Conservation (phyloP, 2,888 invertebrate species). For the Hartigia nigra region DNA sequence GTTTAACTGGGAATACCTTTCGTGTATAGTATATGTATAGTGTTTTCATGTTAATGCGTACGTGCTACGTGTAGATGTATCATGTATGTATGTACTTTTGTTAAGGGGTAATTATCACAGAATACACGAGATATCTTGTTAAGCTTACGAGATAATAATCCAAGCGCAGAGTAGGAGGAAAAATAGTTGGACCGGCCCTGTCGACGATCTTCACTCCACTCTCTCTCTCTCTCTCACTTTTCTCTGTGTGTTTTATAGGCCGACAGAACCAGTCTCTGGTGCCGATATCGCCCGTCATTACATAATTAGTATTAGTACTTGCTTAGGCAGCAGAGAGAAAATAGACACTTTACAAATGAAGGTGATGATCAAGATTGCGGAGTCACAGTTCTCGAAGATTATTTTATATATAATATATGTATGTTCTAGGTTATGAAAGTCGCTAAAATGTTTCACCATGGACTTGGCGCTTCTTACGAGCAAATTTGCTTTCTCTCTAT, state of each 20-base stretch:
- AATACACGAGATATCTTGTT: constrained; percentile 62
- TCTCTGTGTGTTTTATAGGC: not conserved
- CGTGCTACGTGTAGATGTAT: not conserved
- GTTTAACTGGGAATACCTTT: constrained; percentile 1
- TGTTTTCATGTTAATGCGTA: constrained; percentile 13
- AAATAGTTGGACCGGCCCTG: constrained; percentile 25
- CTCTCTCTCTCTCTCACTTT: constrained; percentile 5
- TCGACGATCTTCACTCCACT: constrained; percentile 7
- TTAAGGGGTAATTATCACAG: constrained; percentile 63
- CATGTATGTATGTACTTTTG: constrained; percentile 26
- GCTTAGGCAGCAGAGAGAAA: constrained; percentile 49
- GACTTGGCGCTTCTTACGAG: not conserved
- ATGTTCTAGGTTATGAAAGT: not conserved
- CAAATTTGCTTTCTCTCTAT: not conserved
- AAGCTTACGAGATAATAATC: constrained; percentile 60
- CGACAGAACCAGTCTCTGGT: not conserved
- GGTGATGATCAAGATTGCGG: constrained; percentile 16
- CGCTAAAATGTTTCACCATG: not conserved
- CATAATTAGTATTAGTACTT: constrained; percentile 22
- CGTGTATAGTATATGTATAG: constrained; percentile 21
- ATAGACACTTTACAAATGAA: constrained; percentile 51
- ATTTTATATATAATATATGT: not conserved
- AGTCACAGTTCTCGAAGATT: not conserved
- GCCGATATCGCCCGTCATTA: constrained; percentile 14
- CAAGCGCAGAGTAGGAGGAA: constrained; percentile 58